phyloP scores from a whole-genome alignment of 2,888 invertebrate species.

The Girardia tigrina region DNA sequence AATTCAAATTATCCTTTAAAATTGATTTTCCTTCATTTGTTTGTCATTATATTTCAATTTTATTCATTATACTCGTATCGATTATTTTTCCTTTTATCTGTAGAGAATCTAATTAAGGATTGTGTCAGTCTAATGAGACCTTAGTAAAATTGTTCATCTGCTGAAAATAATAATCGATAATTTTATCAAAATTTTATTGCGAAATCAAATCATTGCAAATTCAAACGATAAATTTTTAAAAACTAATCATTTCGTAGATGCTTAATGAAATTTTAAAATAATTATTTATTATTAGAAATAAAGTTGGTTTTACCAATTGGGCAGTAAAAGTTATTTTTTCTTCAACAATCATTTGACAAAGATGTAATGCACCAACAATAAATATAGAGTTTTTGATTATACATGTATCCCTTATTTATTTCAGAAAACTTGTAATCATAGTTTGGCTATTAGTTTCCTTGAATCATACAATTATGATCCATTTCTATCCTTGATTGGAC shows the following conservation, averaged over 20 bases:
- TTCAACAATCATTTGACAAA: neutral
- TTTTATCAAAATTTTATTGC: too few relatives aligned
- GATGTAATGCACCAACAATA: neutral
- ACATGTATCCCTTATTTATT: neutral
- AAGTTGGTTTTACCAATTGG: too few relatives aligned
- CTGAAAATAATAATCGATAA: too few relatives aligned
- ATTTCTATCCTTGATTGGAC: slow-evolving; percentile 25
- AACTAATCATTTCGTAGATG: too few relatives aligned
- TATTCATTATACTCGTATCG: neutral
- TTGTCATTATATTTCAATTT: neutral
- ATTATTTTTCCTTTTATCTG: neutral
- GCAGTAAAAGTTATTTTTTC: neutral
- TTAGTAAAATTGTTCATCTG: too few relatives aligned
- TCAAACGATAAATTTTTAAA: too few relatives aligned
- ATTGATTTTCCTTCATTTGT: neutral
- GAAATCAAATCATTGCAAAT: too few relatives aligned
- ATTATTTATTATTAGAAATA: too few relatives aligned
- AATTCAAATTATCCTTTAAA: neutral
- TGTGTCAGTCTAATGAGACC: neutral
- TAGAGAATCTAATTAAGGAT: neutral
- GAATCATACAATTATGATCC: slow-evolving; percentile 20
- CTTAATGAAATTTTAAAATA: too few relatives aligned
- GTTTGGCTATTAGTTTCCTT: neutral
- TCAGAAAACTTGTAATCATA: slow-evolving; percentile 20
- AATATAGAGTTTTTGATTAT: neutral